Evolutionary conservation across 2,113 vertebrate genomes (phyloP), one percentile per base, ranked within the genome.

Genomic region (Cyanoliseus patagonus): DNA sequence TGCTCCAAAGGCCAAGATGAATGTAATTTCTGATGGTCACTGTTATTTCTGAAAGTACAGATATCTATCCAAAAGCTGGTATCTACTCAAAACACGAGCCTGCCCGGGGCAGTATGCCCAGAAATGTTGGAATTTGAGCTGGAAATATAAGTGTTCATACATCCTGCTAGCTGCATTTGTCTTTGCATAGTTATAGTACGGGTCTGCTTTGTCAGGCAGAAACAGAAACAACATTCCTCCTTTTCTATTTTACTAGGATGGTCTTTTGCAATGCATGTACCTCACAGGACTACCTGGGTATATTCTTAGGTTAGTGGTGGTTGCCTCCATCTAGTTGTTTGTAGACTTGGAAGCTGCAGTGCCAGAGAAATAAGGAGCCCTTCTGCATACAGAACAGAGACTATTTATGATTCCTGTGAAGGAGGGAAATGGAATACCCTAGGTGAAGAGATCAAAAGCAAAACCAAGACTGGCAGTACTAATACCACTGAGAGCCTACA

Each of bases 291-390:
- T 98, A 53, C 97, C 97, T 2, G 95, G 97, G 44, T 96, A 94
- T 53, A 97, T 98, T 85, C 98, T 98, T 94, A 98, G 98, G 73
- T 90, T 99, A 94, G 97, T 98, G 49, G 97, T 98, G 57, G 97
- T 98, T 35, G 98, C 97, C 78, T 99, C 98, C 46, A 95, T 98
- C 62, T 96, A 98, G 77, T 99, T 25, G 30, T 97, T 98, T 33
- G 98, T 97, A n/a, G 97, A 94, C 98, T 98, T 95, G 98, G 98
- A 93, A 98, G 98, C 83, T 98, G 97, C 98, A 97, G 98, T 15
- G 97, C 98, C 89, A 98, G 98, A 98, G 97, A 97, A 98, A 98
- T 90, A 98, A 98, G 98, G 28, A 66, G 39, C 63, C 31, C 24
- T 83, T 33, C 81, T 77, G 64, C 30, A 10, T 17, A 25, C 87